These are phyloP conservation scores for Eristalis pertinax DNA, from an alignment of 2,888 invertebrate species.

Conservation along the genomic window DNA sequence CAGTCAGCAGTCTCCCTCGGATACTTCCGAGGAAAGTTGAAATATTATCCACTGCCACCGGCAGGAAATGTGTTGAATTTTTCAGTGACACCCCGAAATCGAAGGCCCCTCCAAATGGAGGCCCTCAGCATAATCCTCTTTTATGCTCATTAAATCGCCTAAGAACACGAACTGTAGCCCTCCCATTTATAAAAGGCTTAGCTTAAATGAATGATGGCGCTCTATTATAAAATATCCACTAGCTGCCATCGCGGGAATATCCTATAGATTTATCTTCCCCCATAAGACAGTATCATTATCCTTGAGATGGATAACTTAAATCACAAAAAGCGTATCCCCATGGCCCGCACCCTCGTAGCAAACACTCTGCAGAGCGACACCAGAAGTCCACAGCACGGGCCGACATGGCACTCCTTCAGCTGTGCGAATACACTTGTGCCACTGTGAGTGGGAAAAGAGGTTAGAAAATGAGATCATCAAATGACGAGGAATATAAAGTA, in stretches of 20 bases:
- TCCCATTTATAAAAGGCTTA: constrained; percentile 60
- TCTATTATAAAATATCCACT: constrained; percentile 45
- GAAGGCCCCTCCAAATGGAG: constrained; percentile 4
- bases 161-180: constrained; percentile 45
- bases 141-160: constrained; percentile 59
- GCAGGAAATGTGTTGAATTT: not conserved
- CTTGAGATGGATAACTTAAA: constrained; percentile 38
- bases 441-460: not conserved
- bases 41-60: not conserved
- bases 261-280: constrained; percentile 38
- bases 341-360: not conserved
- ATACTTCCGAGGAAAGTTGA: no score
- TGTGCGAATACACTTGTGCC: constrained; percentile 27
- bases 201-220: constrained; percentile 50
- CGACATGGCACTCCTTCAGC: not conserved
- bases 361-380: not conserved
- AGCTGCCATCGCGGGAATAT: constrained; percentile 26
- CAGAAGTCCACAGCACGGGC: not conserved
- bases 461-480: constrained; percentile 16
- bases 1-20: not conserved
- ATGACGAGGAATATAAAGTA: constrained; percentile 18
- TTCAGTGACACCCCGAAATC: not conserved
- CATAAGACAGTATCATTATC: constrained; percentile 47
- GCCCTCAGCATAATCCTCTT: constrained; percentile 52
- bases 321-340: constrained; percentile 6